Conservation (phyloP, 2,888 invertebrate species). For the Encarsia formosa region DNA sequence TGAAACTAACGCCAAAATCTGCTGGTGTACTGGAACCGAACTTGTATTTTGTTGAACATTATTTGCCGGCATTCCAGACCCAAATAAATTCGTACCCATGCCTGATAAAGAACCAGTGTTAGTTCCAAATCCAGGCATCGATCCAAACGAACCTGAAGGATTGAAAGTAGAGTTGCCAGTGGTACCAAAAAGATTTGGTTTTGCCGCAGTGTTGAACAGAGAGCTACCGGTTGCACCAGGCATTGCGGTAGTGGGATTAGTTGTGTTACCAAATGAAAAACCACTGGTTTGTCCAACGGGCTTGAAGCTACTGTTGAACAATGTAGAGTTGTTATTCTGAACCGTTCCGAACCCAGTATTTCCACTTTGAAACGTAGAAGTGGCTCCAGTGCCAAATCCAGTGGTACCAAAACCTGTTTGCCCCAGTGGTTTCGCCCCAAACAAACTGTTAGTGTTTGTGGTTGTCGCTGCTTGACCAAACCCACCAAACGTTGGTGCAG, state of each 20-base stretch:
- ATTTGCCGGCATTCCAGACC: slow-evolving; percentile 37
- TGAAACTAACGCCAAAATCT: slow-evolving; percentile 70
- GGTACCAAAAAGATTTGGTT: slow-evolving; percentile 56
- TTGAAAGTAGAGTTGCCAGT: slow-evolving; percentile 53
- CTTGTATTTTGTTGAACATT: slow-evolving; percentile 44
- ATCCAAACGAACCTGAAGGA: slow-evolving; percentile 46
- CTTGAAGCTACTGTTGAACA: slow-evolving; percentile 53
- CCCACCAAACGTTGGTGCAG: slow-evolving; percentile 50
- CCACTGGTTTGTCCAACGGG: slow-evolving; percentile 47
- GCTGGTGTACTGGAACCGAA: slow-evolving; percentile 61
- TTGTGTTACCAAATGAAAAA: slow-evolving; percentile 46
- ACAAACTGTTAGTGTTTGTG: slow-evolving; percentile 51
- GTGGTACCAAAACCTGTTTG: slow-evolving; percentile 50
- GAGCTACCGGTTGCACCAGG: slow-evolving; percentile 45
- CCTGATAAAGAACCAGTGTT: slow-evolving; percentile 34
- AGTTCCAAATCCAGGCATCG: slow-evolving; percentile 50
- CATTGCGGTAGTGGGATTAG: slow-evolving; percentile 41
- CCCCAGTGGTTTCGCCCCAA: slow-evolving; percentile 53
- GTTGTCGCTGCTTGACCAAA: slow-evolving; percentile 48
- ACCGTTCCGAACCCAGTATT: slow-evolving; percentile 44
- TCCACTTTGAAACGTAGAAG: slow-evolving; percentile 36
- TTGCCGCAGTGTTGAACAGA: slow-evolving; percentile 51
- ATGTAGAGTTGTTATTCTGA: slow-evolving; percentile 43
- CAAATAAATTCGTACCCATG: slow-evolving; percentile 39
- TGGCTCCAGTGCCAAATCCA: slow-evolving; percentile 38